phyloP scores from a whole-genome alignment of 2,113 vertebrate species.

The Macaca nemestrina region DNA sequence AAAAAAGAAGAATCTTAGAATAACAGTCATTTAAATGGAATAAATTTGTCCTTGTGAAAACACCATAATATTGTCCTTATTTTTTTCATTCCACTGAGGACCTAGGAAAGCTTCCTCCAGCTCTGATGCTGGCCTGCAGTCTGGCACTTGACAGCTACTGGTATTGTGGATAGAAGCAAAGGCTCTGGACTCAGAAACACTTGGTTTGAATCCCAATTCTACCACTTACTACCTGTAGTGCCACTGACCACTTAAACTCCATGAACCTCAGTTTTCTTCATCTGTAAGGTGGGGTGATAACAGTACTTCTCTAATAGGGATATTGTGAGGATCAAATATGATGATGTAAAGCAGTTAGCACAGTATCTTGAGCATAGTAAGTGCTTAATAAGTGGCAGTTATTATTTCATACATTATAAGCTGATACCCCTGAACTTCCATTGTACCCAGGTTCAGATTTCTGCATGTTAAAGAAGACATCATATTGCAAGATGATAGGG shows the following conservation, averaged over 20 bases:
- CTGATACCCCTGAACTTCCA: background rate
- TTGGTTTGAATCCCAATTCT: background rate
- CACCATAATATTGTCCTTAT: background rate
- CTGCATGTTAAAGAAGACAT: background rate
- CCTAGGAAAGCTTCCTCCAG: background rate
- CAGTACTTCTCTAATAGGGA: background rate
- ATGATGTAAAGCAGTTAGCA: background rate
- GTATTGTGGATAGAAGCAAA: background rate
- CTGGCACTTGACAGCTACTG: background rate
- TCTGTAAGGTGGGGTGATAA: background rate
- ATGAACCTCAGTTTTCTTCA: background rate
- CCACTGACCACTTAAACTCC: background rate
- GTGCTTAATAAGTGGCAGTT: background rate
- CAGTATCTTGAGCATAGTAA: background rate
- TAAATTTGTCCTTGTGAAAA: background rate
- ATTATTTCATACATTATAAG: background rate
- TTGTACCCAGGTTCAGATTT: background rate
- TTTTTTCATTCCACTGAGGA: background rate
- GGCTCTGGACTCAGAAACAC: background rate
- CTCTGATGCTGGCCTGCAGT: background rate
- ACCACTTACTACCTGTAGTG: background rate
- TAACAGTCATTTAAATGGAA: background rate
- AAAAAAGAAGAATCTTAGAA: constrained; percentile 1
- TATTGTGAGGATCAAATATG: background rate
- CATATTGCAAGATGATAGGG: background rate